Evolutionary conservation across 2,888 invertebrate species (phyloP).

Genomic region (Cecidostiba fungosa): DNA sequence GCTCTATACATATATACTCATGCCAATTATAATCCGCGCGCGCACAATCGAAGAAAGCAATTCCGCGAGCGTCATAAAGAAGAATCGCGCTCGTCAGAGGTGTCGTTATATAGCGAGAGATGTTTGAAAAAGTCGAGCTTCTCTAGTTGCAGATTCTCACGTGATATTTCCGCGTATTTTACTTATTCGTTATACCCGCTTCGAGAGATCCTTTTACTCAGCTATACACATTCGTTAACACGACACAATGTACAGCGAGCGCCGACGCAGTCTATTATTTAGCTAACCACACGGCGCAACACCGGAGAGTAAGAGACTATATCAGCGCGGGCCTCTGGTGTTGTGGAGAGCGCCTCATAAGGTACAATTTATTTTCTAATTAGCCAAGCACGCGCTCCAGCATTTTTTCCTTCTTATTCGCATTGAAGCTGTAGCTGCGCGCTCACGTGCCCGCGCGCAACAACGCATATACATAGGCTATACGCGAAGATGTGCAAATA

Average conservation of each 20-base stretch:
- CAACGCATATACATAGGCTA: neutral
- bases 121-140: constrained; percentile 44
- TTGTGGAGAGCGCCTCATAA: constrained; percentile 20
- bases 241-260: neutral
- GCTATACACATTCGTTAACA: neutral
- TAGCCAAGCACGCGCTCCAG: constrained; percentile 9
- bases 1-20: too few relatives aligned
- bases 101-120: neutral
- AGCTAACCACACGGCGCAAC: constrained; percentile 44
- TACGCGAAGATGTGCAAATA: constrained; percentile 6
- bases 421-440: constrained; percentile 33
- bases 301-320: neutral
- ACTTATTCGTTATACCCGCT: constrained; percentile 17
- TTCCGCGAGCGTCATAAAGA: neutral
- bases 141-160: too few relatives aligned
- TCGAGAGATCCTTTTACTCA: constrained; percentile 29
- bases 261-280: constrained; percentile 57
- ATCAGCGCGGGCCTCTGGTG: constrained; percentile 27
- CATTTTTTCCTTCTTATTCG: constrained; percentile 34
- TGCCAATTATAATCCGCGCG: neutral
- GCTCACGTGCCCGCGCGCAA: constrained; percentile 23
- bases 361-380: constrained; percentile 61
- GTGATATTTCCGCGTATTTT: constrained; percentile 43
- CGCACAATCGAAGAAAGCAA: neutral
- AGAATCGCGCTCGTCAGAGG: neutral